Percentiles rank a stretch among this genome's conserved stretches.
phyloP scores from a whole-genome alignment of 2,113 vertebrate genomes.

The Perognathus longimembris region DNA sequence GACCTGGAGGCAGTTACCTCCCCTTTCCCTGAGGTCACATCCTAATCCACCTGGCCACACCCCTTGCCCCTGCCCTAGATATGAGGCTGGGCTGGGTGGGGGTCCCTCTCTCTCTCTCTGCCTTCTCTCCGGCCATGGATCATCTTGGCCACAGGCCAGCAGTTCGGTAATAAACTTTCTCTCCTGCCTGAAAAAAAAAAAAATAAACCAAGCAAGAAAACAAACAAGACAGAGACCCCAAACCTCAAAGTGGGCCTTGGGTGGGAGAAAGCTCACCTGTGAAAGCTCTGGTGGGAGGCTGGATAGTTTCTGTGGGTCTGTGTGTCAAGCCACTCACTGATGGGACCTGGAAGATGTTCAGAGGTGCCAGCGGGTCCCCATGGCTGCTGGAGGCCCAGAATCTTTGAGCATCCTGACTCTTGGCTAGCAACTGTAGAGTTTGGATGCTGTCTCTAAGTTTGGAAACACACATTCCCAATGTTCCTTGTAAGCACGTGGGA shows the following conservation, averaged over 20 bases:
- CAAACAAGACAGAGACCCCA: not conserved
- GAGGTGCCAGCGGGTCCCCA: not conserved
- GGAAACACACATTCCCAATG: not conserved
- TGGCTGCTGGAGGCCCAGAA: not conserved
- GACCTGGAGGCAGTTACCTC: too few species aligned
- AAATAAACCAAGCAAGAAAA: not conserved
- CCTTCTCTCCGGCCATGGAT: too few species aligned
- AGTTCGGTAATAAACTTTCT: too few species aligned
- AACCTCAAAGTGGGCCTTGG: not conserved
- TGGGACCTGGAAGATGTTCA: not conserved
- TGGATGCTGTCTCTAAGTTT: not conserved
- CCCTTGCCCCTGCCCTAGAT: too few species aligned
- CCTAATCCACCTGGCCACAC: too few species aligned
- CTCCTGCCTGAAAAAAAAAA: too few species aligned
- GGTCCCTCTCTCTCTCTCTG: too few species aligned
- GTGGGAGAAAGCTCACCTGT: too few species aligned
- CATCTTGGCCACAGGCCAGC: too few species aligned
- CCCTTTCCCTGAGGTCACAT: too few species aligned
- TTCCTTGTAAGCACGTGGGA: not conserved
- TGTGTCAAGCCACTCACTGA: not conserved
- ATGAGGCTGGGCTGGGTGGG: too few species aligned
- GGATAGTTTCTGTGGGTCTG: not conserved
- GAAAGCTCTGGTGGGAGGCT: too few species aligned
- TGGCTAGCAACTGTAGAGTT: constrained; percentile 14
- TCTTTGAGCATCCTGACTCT: not conserved